Evolutionary conservation across 2,797 vertebrate species (phyloP).

Genomic region (Amblyopsis hoosieri): DNA sequence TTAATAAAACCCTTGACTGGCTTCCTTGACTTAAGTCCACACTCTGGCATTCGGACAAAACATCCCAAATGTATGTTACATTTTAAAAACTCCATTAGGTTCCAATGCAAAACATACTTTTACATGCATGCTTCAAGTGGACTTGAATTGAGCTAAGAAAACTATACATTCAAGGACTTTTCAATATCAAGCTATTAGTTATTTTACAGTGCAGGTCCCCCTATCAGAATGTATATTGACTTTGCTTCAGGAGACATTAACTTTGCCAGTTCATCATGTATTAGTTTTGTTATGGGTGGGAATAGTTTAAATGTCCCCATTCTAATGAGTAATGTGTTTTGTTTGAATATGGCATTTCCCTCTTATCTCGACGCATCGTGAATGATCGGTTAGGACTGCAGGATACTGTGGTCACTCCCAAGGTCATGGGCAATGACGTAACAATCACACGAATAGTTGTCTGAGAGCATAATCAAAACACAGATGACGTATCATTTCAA

Average conservation of each 20-base stretch:
- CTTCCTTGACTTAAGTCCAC: neutral
- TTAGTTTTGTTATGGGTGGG: constrained; percentile 1
- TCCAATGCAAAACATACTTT: no score
- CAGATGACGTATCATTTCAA: constrained; percentile 17
- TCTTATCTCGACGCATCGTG: constrained; percentile 52
- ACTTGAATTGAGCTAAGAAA: no score
- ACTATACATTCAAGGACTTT: no score
- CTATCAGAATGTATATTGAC: no score
- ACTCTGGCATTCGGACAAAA: no score
- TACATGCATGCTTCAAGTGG: no score
- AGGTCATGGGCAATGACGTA: constrained; percentile 53
- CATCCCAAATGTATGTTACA: no score
- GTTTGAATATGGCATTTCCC: constrained; percentile 26
- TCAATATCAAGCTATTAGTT: no score
- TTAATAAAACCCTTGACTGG: no score
- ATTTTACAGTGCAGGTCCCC: no score
- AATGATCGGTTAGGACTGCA: constrained; percentile 39
- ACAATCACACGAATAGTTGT: constrained; percentile 26
- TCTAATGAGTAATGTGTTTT: constrained; percentile 2
- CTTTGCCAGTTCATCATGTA: neutral
- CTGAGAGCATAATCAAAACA: constrained; percentile 2
- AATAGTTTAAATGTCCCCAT: neutral
- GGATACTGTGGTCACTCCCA: neutral
- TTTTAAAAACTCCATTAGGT: no score
- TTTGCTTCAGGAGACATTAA: no score